Conservation (phyloP, 1,140 invertebrate species). For the Drosophila yakuba region DNA sequence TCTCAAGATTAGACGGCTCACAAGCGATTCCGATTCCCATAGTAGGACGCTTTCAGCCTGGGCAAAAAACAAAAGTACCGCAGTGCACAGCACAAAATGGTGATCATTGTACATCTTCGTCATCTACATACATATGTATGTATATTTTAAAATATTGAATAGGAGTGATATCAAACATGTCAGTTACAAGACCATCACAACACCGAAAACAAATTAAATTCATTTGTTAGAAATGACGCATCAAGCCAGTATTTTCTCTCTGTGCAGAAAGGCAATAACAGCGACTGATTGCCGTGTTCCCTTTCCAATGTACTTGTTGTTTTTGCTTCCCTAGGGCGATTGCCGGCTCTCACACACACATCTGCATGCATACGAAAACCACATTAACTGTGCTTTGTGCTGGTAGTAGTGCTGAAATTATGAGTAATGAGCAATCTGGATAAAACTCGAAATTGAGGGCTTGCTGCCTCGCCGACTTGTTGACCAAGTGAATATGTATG, state of each 20-base stretch:
- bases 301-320: constrained; percentile 8
- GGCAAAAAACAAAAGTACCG: not conserved
- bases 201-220: too few relatives aligned
- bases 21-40: constrained; percentile 25
- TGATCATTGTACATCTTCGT: too few relatives aligned
- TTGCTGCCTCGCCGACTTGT: constrained; percentile 4
- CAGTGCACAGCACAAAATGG: constrained; percentile 7
- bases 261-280: constrained; percentile 15
- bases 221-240: not conserved
- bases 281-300: constrained; percentile 10
- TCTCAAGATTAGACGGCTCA: constrained; percentile 42
- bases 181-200: too few relatives aligned
- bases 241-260: not conserved
- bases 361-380: constrained; percentile 20
- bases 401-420: constrained; percentile 50
- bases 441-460: constrained; percentile 49
- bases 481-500: constrained; percentile 46
- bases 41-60: constrained; percentile 24
- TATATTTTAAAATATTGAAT: too few relatives aligned
- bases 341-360: constrained; percentile 24
- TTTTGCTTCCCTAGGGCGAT: constrained; percentile 31
- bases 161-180: too few relatives aligned
- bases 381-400: constrained; percentile 21
- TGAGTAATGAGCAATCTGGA: constrained; percentile 72
- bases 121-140: too few relatives aligned